Base-by-base conservation (phyloP, 23 tunicate species). In the Clavelina lepadiformis region DNA sequence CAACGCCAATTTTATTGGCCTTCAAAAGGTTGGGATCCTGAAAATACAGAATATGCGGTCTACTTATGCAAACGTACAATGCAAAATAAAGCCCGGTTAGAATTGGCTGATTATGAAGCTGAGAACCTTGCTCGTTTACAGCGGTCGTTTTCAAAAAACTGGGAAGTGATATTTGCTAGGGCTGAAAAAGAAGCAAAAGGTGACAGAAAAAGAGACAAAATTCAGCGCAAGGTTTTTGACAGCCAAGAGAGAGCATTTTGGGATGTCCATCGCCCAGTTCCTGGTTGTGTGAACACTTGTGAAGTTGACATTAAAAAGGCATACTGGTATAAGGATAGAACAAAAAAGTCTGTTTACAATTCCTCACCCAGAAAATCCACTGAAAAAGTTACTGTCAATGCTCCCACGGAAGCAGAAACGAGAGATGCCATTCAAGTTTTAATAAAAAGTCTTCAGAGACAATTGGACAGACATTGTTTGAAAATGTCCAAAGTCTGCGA, bases 1-100 rank as follows among this genome's bases (percentile, higher is more conserved):
- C 98, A 93, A 46, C 28, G 64, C 11, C 61, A 59, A 0, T 37
- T 51, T 29, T 86, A 79, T 68, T 93, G 98, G 98, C 93, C 98
- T 6, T 83, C 93, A 18, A 93, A 93, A 22, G 98, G 98, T 29
- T 93, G 98, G 98, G 98, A 93, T 21, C 98, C 98, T 5, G 98
- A 84, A 52, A 83, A 93, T 61, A 69, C 83, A 57, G 88, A 83
- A 30, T 93, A 93, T 67, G 98, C 98, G 25, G 81, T 93, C 31
- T 93, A 93, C 45, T 78, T 93, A 15, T 83, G 92, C 80, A 93
- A 93, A 72, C 65, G 98, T 61, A 83, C 98, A 23, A 82, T 91
- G 91, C 98, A 82, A 54, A 91, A 91, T 50, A 83, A 93, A 74
- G 98, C 98, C 7, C 50, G 98, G 46, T 37, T 93, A 1, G 98